These are phyloP conservation scores for Loxodonta africana DNA, from an alignment of 2,113 vertebrate genomes.

Conservation along the genomic window DNA sequence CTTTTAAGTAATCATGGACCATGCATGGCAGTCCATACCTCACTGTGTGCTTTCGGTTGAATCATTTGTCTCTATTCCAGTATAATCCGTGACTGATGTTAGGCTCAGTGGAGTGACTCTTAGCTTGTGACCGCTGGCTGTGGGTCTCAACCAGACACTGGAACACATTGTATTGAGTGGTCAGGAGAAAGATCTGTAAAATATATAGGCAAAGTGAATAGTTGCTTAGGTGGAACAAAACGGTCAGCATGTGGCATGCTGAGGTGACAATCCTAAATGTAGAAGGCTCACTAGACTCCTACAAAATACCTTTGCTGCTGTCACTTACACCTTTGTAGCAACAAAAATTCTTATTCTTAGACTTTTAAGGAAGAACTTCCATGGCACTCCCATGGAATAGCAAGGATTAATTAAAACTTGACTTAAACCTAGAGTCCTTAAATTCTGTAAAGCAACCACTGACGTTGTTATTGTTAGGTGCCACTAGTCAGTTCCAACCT, in stretches of 20 bases:
- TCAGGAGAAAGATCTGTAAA: background rate
- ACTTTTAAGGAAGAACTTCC: background rate
- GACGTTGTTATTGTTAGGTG: too few species aligned
- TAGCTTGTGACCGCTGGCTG: background rate
- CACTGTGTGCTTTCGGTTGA: background rate
- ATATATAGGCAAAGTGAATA: background rate
- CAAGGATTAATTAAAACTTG: background rate
- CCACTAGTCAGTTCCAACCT: too few species aligned
- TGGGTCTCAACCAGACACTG: background rate
- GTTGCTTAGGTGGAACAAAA: background rate
- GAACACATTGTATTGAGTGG: background rate
- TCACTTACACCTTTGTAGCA: background rate
- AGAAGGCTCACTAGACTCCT: background rate
- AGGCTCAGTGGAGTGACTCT: background rate
- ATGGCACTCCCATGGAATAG: background rate
- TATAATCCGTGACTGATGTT: background rate
- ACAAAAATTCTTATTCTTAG: background rate
- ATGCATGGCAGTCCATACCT: background rate
- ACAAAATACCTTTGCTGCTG: background rate
- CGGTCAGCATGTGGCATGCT: background rate
- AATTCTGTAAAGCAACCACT: background rate
- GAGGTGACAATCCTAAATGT: background rate
- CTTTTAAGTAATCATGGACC: background rate
- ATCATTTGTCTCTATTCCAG: background rate
- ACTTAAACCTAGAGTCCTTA: background rate